Evolutionary conservation across 2,113 vertebrate species (phyloP).

Genomic region (Trematocara stigmaticum): DNA sequence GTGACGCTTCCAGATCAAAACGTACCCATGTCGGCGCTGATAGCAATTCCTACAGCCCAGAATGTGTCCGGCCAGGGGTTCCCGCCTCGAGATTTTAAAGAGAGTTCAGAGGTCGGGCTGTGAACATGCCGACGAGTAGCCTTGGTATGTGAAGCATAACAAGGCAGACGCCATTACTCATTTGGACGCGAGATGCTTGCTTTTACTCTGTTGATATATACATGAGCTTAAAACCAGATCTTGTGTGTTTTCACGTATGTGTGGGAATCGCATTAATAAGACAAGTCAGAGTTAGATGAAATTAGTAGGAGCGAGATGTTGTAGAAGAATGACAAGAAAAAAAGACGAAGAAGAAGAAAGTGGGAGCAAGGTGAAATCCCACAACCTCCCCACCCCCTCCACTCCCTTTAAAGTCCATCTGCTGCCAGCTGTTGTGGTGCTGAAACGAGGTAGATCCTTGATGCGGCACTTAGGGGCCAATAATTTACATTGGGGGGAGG

Average conservation of each 20-base stretch:
- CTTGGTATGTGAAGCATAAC: neutral
- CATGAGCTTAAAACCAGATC: neutral
- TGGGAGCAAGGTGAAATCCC: slow-evolving; percentile 50
- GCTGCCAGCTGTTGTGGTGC: slow-evolving; percentile 53
- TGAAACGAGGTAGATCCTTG: slow-evolving; percentile 14
- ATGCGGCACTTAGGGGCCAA: slow-evolving; percentile 13
- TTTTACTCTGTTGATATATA: slow-evolving; percentile 4
- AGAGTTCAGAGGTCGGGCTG: slow-evolving; percentile 43
- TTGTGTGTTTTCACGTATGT: neutral
- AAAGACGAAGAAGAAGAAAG: slow-evolving; percentile 26
- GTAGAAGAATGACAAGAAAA: neutral
- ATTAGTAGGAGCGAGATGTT: neutral
- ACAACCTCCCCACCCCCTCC: slow-evolving; percentile 8
- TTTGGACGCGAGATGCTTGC: neutral
- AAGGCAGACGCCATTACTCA: slow-evolving; percentile 26
- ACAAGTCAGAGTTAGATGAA: neutral
- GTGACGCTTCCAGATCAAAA: slow-evolving; percentile 37
- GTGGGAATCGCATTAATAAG: neutral
- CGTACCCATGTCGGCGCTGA: neutral
- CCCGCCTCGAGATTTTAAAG: neutral
- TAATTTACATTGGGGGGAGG: slow-evolving; percentile 13
- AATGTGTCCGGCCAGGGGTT: slow-evolving; percentile 22
- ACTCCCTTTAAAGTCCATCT: slow-evolving; percentile 40
- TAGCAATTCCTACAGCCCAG: neutral
- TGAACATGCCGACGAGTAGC: neutral